These are phyloP conservation scores for Dasysyrphus tricinctus DNA, from an alignment of 2,888 invertebrate genomes.

Conservation along the genomic window DNA sequence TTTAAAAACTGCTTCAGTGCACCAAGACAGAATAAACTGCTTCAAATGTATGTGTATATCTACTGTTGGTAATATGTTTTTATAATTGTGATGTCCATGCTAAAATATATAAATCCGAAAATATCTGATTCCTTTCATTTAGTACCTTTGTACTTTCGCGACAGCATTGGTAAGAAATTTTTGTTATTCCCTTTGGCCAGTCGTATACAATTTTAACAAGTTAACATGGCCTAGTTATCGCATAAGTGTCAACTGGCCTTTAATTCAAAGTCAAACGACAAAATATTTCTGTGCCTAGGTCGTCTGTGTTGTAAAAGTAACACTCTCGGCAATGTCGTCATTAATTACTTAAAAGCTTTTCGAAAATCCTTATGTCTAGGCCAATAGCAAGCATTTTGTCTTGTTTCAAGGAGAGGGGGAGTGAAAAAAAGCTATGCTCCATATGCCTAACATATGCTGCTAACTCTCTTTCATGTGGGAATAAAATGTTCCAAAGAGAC, in stretches of 20 bases:
- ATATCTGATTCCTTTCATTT: too few species aligned
- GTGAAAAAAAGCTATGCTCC: conserved; percentile 3
- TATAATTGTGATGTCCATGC: too few species aligned
- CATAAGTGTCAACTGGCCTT: conserved; percentile 27
- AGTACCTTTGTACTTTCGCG: neutral
- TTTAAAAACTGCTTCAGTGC: too few species aligned
- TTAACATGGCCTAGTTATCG: conserved; percentile 22
- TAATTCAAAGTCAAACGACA: conserved; percentile 21
- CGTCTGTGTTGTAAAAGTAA: conserved; percentile 17
- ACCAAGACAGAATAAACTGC: too few species aligned
- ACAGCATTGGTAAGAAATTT: neutral
- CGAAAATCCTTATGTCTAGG: conserved; percentile 57
- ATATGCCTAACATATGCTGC: conserved; percentile 7
- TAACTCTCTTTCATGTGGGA: conserved; percentile 5
- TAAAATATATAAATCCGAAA: too few species aligned
- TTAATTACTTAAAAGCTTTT: conserved; percentile 75
- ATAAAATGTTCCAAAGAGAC: conserved; percentile 40
- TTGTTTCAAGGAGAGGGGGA: neutral
- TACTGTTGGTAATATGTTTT: too few species aligned
- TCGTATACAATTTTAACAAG: neutral
- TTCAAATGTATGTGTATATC: too few species aligned
- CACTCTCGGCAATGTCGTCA: conserved; percentile 52
- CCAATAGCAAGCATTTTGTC: conserved; percentile 27
- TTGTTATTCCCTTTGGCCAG: neutral
- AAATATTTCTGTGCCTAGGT: conserved; percentile 11